Evolutionary conservation across 1,140 invertebrate genomes (phyloP).

Genomic region (Drosophila micromelanica): DNA sequence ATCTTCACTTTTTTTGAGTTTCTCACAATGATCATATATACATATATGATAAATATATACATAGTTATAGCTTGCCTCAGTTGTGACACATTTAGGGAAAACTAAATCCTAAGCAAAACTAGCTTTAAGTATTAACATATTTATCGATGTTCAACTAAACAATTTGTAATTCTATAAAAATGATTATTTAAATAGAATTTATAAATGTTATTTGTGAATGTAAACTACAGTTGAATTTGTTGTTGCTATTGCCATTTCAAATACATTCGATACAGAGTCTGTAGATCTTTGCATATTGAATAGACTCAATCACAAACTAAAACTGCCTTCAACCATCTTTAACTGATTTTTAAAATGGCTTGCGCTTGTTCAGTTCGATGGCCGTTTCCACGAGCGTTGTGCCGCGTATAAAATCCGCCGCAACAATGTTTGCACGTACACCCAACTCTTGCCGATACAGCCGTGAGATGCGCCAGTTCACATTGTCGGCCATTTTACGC

Average conservation of each 20-base stretch:
- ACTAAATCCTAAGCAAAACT: conserved; percentile 30
- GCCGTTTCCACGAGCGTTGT: conserved; percentile 87
- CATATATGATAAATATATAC: conserved; percentile 13
- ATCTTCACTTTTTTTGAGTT: conserved; percentile 13
- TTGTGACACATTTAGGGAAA: conserved; percentile 77
- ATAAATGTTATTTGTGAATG: conserved; percentile 46
- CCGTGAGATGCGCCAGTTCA: conserved; percentile 86
- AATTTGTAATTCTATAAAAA: conserved; percentile 10
- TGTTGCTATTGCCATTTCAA: not conserved
- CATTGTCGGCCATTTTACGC: conserved; percentile 86
- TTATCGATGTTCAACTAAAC: conserved; percentile 23
- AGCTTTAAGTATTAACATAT: conserved; percentile 30
- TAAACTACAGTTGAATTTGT: conserved; percentile 6
- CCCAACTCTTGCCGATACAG: conserved; percentile 86
- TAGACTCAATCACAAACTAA: not conserved
- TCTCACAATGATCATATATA: conserved; percentile 19
- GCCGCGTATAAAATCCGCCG: conserved; percentile 87
- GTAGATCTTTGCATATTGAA: too few relatives aligned
- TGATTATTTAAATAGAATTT: conserved; percentile 27
- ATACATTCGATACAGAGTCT: not conserved
- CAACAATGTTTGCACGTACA: conserved; percentile 86
- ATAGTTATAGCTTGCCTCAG: conserved; percentile 23
- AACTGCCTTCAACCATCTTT: not conserved
- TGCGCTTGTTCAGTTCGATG: conserved; percentile 85
- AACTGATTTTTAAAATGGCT: conserved; percentile 19